A percentile compares a stretch with the other conserved stretches of the same genome.
Evolutionary conservation across 2,797 vertebrate species (phyloP).

Genomic region (Eidolon dupreanum): DNA sequence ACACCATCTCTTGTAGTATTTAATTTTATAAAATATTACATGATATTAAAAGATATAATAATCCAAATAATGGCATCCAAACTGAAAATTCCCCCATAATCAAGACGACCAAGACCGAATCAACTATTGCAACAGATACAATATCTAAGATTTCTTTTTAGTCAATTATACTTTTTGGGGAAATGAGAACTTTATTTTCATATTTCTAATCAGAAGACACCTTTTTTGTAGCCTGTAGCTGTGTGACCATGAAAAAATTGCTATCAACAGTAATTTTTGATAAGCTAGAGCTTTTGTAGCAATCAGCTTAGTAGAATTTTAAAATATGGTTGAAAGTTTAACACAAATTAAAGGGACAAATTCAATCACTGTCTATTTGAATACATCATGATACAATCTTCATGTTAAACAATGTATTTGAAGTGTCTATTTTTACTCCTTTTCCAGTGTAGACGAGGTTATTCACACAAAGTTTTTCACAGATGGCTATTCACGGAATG

Average conservation of each 20-base stretch:
- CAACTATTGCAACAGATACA: neutral
- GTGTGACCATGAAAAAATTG: neutral
- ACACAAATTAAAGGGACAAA: conserved; percentile 13
- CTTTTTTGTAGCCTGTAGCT: neutral
- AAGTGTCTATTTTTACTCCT: neutral
- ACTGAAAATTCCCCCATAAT: neutral
- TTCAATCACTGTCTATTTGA: neutral
- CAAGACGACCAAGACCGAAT: neutral
- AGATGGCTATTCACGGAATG: neutral
- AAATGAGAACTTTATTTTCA: conserved; percentile 15
- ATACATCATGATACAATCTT: neutral
- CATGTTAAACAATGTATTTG: conserved; percentile 20
- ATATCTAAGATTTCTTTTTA: neutral
- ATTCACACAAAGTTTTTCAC: neutral
- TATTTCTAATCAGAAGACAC: neutral
- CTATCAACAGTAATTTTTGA: neutral
- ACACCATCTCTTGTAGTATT: neutral
- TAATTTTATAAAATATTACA: neutral
- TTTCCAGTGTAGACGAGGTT: neutral
- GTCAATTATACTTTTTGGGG: neutral
- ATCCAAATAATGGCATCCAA: neutral
- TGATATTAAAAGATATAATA: neutral
- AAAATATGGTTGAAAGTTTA: conserved; percentile 28
- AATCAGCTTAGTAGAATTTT: neutral
- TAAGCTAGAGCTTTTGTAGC: neutral